These are phyloP conservation scores for Neosilurus mollespiculum DNA, from an alignment of 2,797 vertebrate genomes.

Conservation along the genomic window DNA sequence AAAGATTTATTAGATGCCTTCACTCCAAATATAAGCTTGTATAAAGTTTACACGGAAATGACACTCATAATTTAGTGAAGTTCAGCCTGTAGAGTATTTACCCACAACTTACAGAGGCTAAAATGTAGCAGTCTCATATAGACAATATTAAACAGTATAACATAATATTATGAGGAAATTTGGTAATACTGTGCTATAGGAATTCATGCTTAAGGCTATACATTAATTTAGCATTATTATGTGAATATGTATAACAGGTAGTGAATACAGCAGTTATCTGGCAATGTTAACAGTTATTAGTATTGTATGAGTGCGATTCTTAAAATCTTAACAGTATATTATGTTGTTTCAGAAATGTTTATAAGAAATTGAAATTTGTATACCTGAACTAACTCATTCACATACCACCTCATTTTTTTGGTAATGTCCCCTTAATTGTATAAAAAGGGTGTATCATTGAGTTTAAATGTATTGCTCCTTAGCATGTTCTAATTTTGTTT, in stretches of 20 bases:
- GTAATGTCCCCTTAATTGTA: background rate
- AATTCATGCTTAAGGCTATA: background rate
- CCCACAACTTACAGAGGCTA: constrained; percentile 10
- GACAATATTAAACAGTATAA: background rate
- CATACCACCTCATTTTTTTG: background rate
- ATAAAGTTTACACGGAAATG: constrained; percentile 38
- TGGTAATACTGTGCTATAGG: background rate
- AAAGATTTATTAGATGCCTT: constrained; percentile 68
- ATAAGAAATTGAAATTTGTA: background rate
- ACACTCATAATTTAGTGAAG: constrained; percentile 42
- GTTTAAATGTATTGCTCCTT: background rate
- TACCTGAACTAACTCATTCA: background rate
- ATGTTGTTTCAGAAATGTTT: background rate
- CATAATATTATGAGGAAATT: background rate
- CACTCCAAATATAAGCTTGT: constrained; percentile 68
- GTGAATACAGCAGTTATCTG: background rate
- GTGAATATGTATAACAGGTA: background rate
- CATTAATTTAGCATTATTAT: background rate
- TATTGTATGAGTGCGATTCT: background rate
- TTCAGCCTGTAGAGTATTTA: constrained; percentile 35
- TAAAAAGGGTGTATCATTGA: background rate
- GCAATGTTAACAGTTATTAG: background rate
- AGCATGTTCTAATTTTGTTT: background rate
- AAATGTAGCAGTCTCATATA: background rate
- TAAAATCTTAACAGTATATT: background rate